A percentile compares a stretch with the other conserved stretches of the same genome.
phyloP scores from a whole-genome alignment of 2,113 vertebrate species.

The Lophotis ruficrista region DNA sequence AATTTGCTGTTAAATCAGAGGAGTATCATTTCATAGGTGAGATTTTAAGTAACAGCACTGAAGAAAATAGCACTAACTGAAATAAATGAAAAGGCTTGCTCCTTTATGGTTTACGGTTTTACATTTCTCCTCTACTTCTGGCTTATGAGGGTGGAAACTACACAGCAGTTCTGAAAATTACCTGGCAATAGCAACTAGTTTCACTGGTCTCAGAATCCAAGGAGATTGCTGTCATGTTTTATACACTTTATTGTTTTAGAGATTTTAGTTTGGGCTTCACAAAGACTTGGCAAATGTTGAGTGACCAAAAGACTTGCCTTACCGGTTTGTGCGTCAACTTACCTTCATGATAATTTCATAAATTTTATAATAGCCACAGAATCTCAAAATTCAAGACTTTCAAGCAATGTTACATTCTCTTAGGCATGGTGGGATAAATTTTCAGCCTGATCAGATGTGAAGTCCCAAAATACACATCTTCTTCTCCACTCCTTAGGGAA shows the following conservation, averaged over 20 bases:
- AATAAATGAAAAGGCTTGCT: background rate
- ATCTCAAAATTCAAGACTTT: background rate
- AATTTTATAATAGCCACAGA: background rate
- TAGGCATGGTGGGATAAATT: background rate
- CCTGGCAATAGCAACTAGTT: background rate
- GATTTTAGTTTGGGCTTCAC: background rate
- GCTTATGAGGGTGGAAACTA: background rate
- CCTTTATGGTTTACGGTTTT: background rate
- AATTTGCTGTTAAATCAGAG: background rate
- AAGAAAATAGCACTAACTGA: background rate
- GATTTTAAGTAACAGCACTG: background rate
- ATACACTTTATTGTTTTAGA: background rate
- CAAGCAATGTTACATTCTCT: background rate
- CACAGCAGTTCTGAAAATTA: background rate
- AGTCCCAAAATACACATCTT: background rate
- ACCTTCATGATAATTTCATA: background rate
- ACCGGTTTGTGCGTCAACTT: background rate
- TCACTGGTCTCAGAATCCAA: background rate
- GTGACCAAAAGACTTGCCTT: background rate
- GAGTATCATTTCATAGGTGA: background rate
- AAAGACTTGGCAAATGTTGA: background rate
- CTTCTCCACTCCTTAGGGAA: background rate
- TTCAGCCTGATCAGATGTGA: background rate
- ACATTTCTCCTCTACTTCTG: background rate
- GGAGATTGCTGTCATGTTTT: background rate